phyloP scores from a whole-genome alignment of 2,888 invertebrate species.

The Agelastica alni region DNA sequence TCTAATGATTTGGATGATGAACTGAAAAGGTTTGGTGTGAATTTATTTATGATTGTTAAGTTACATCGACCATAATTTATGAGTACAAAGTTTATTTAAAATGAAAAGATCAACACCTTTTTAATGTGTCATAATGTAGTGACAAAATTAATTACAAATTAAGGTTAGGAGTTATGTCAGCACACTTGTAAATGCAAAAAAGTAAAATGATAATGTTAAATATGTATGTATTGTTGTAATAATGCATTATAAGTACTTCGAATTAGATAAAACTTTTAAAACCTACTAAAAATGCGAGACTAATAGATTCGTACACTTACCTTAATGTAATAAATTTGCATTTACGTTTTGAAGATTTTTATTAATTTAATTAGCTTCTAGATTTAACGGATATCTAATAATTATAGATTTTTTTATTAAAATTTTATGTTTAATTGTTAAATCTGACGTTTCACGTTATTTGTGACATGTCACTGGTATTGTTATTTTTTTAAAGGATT shows the following conservation, averaged over 20 bases:
- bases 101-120: background rate
- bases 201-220: background rate
- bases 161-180: slow-evolving; percentile 7
- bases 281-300: background rate
- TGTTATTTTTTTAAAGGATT: too few relatives aligned
- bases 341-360: background rate
- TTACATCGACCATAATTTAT: slow-evolving; percentile 8
- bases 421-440: slow-evolving; percentile 29
- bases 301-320: background rate
- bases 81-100: slow-evolving; percentile 14
- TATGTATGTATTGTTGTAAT: slow-evolving; percentile 9
- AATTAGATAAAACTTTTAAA: background rate
- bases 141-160: slow-evolving; percentile 2
- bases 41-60: slow-evolving; percentile 8
- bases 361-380: slow-evolving; percentile 8
- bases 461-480: slow-evolving; percentile 27
- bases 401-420: slow-evolving; percentile 25
- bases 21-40: too few relatives aligned
- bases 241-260: background rate
- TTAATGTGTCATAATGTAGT: slow-evolving; percentile 3
- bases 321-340: slow-evolving; percentile 2
- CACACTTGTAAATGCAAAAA: background rate
- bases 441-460: slow-evolving; percentile 39
- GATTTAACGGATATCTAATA: slow-evolving; percentile 4
- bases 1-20: too few relatives aligned